Percentiles rank a stretch among this genome's conserved stretches.
phyloP scores from a whole-genome alignment of 2,113 vertebrate genomes.

The Hoplias malabaricus region DNA sequence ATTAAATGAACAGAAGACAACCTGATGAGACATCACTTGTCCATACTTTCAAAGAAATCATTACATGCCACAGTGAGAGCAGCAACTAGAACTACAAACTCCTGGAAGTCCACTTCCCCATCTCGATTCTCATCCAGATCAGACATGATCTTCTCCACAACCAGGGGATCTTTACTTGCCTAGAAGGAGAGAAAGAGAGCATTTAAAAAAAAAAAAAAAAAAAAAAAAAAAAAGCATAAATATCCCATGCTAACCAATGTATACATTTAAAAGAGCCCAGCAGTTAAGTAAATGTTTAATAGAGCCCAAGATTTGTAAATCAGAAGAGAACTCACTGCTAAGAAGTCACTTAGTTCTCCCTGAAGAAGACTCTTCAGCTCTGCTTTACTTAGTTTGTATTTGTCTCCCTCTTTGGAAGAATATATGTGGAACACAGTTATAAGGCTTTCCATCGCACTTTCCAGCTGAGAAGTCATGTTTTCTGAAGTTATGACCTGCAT shows the following conservation, averaged over 20 bases:
- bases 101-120: slow-evolving; percentile 90
- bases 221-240: too few species aligned
- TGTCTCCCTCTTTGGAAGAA: slow-evolving; percentile 88
- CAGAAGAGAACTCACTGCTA: slow-evolving; percentile 80
- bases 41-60: slow-evolving; percentile 77
- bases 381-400: slow-evolving; percentile 85
- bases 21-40: slow-evolving; percentile 10
- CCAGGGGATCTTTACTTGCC: slow-evolving; percentile 75
- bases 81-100: slow-evolving; percentile 88
- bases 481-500: background rate
- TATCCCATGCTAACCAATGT: too few species aligned
- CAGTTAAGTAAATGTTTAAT: too few species aligned
- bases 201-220: too few species aligned
- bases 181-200: slow-evolving; percentile 53
- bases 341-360: slow-evolving; percentile 78
- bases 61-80: slow-evolving; percentile 88
- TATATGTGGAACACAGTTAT: slow-evolving; percentile 86
- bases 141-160: slow-evolving; percentile 86
- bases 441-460: slow-evolving; percentile 80
- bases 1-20: slow-evolving; percentile 9
- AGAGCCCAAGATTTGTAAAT: background rate
- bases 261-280: too few species aligned
- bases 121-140: slow-evolving; percentile 89
- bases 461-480: slow-evolving; percentile 78
- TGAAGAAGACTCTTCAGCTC: slow-evolving; percentile 85